Percentiles rank a stretch among this genome's conserved stretches.
phyloP scores from a whole-genome alignment of 1,140 invertebrate species.

The Lamellibrachia luymesi region DNA sequence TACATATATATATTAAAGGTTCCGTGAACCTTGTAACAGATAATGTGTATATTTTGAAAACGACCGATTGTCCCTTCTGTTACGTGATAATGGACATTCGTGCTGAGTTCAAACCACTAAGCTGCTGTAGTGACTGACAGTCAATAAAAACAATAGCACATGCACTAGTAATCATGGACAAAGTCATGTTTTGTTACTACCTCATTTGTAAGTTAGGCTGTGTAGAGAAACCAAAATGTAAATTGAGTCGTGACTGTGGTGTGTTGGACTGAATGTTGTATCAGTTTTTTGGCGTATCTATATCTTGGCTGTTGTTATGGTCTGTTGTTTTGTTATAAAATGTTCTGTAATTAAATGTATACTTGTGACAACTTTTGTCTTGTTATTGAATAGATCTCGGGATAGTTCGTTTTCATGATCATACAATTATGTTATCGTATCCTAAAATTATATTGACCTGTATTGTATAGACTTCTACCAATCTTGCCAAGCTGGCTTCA shows the following conservation, averaged over 20 bases:
- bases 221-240: neutral
- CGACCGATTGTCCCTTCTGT: neutral
- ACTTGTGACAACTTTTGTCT: neutral
- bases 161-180: neutral
- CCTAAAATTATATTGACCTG: too few relatives aligned
- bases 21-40: neutral
- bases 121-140: neutral
- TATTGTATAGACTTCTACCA: too few relatives aligned
- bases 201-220: neutral
- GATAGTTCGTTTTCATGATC: too few relatives aligned
- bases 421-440: too few relatives aligned
- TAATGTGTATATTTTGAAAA: neutral
- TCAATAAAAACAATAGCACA: neutral
- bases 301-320: neutral
- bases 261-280: neutral
- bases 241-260: neutral
- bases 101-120: neutral
- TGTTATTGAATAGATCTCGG: too few relatives aligned
- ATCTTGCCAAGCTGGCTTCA: too few relatives aligned
- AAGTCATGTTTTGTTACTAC: neutral
- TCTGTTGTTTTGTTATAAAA: slow-evolving; percentile 1
- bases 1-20: neutral
- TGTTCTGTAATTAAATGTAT: slow-evolving; percentile 1
- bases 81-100: neutral
- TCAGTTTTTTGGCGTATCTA: neutral